Percentiles rank a stretch among this genome's conserved stretches.
These are phyloP conservation scores for Oreochromis mossambicus DNA, from an alignment of 2,797 vertebrate species.

Conservation along the genomic window DNA sequence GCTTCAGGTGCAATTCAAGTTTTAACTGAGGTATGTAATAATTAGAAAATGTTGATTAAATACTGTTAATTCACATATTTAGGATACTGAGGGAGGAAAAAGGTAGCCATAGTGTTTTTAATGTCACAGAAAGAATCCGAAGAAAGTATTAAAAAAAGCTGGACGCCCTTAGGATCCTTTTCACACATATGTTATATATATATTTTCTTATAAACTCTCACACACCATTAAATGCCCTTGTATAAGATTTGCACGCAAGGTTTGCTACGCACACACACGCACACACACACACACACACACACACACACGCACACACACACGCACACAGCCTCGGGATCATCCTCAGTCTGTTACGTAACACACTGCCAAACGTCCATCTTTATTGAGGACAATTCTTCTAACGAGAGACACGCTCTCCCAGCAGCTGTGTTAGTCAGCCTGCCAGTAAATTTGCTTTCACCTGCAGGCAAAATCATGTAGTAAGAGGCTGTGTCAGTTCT, in stretches of 20 bases:
- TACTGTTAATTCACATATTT: background rate
- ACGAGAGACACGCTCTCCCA: slow-evolving; percentile 61
- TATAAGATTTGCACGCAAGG: background rate
- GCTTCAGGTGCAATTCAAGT: background rate
- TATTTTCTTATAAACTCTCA: background rate
- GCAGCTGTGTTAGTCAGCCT: slow-evolving; percentile 74
- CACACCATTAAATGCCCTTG: background rate
- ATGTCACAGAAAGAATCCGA: background rate
- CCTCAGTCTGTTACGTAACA: slow-evolving; percentile 70
- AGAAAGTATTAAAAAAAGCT: background rate
- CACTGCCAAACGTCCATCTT: slow-evolving; percentile 72
- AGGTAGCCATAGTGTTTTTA: background rate
- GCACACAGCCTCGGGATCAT: slow-evolving; percentile 59
- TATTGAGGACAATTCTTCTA: slow-evolving; percentile 76
- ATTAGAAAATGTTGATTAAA: background rate
- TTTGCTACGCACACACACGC: background rate
- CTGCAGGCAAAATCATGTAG: slow-evolving; percentile 48
- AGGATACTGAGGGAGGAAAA: rapidly evolving
- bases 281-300: background rate
- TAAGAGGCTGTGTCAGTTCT: slow-evolving; percentile 49
- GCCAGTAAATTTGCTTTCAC: slow-evolving; percentile 60
- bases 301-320: background rate
- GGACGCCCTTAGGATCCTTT: background rate
- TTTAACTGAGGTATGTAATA: background rate
- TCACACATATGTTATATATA: background rate